Evolutionary conservation across 2,797 vertebrate species (phyloP).

Genomic region (Tinamus major): DNA sequence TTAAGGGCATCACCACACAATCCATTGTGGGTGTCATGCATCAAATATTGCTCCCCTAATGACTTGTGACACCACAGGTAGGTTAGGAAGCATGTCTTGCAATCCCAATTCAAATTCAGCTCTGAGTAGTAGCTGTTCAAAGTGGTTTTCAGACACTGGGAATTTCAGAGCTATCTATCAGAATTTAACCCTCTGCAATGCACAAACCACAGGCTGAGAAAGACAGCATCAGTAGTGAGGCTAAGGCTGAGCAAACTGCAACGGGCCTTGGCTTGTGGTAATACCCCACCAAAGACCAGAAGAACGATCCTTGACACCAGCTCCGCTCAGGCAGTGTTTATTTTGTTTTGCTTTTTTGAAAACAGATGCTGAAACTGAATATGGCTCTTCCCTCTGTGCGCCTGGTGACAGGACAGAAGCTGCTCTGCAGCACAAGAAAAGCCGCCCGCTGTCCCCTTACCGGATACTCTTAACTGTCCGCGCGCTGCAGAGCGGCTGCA

Average conservation of each 20-base stretch:
- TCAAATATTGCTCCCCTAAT: neutral
- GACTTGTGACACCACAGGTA: neutral
- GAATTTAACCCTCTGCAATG: neutral
- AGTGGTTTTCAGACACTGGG: neutral
- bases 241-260: neutral
- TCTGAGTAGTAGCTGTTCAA: neutral
- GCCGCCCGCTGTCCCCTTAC: constrained; percentile 59
- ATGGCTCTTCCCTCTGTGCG: neutral
- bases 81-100: too few species aligned
- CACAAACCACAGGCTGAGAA: neutral
- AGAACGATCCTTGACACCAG: neutral
- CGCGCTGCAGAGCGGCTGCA: constrained; percentile 67
- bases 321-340: neutral
- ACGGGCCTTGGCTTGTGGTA: neutral
- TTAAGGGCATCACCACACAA: neutral
- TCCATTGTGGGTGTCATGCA: neutral
- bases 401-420: constrained; percentile 59
- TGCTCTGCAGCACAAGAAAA: constrained; percentile 35
- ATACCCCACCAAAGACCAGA: neutral
- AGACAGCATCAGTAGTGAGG: neutral
- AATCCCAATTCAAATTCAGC: neutral
- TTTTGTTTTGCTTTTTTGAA: neutral
- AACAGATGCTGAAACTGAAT: constrained; percentile 17
- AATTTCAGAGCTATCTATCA: neutral
- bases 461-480: constrained; percentile 78